Evolutionary conservation across 2,888 invertebrate species (phyloP).

Genomic region (Lasiommata megera): DNA sequence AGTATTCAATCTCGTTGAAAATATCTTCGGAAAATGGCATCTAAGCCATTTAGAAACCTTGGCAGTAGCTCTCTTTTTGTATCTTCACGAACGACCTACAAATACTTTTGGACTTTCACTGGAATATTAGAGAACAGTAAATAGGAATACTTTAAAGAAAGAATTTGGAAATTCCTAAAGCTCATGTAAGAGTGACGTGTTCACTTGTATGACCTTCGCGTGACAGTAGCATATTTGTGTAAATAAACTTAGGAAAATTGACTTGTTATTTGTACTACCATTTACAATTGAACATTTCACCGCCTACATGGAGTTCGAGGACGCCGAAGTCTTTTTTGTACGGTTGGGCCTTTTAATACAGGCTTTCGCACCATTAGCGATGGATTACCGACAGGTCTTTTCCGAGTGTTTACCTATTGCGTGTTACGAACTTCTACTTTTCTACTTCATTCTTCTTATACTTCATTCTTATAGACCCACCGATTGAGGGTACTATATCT

Average conservation of each 20-base stretch:
- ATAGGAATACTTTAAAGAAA: slow-evolving; percentile 6
- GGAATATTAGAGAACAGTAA: neutral
- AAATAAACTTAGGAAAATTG: slow-evolving; percentile 40
- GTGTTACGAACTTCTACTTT: no score
- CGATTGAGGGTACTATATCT: no score
- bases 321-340: no score
- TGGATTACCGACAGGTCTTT: no score
- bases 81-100: neutral
- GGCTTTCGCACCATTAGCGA: no score
- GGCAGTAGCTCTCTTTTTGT: neutral
- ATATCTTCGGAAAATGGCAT: no score
- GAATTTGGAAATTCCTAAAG: slow-evolving; percentile 18
- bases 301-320: neutral
- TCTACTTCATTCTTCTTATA: no score
- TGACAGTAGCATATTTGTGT: slow-evolving; percentile 40
- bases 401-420: no score
- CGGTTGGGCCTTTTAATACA: no score
- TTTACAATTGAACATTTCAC: neutral
- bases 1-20: no score
- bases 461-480: no score
- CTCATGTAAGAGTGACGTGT: slow-evolving; percentile 15
- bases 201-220: slow-evolving; percentile 33
- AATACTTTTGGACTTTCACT: neutral
- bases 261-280: slow-evolving; percentile 14
- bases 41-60: no score